A percentile compares a stretch with the other conserved stretches of the same genome.
Evolutionary conservation across 2,113 vertebrate genomes (phyloP).

Genomic region (Oreochromis niloticus): DNA sequence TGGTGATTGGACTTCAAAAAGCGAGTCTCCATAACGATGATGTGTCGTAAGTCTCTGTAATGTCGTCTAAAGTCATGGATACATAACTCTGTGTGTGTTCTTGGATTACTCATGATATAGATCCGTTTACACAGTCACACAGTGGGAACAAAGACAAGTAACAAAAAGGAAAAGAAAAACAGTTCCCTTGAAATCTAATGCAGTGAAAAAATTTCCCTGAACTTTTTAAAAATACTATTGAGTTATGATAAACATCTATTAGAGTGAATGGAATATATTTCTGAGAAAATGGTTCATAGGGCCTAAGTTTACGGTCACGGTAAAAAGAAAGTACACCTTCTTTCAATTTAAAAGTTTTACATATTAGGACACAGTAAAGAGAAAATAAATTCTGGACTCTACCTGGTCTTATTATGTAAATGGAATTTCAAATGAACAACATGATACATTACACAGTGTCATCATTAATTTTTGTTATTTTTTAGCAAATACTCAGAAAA

Average conservation of each 20-base stretch:
- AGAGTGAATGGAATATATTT: neutral
- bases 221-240: neutral
- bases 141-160: neutral
- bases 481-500: neutral
- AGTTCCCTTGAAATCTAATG: neutral
- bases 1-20: neutral
- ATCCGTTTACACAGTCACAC: neutral
- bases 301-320: neutral
- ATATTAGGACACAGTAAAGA: neutral
- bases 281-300: neutral
- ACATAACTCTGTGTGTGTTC: neutral
- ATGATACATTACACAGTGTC: neutral
- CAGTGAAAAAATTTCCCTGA: neutral
- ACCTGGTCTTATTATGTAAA: neutral
- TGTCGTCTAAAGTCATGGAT: neutral
- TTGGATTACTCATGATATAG: neutral
- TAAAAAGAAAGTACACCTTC: neutral
- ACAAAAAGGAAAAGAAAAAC: neutral
- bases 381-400: rapidly evolving
- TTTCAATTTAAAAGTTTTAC: neutral
- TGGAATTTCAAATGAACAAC: neutral
- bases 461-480: neutral
- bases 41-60: neutral
- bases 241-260: neutral
- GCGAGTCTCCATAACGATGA: neutral